phyloP scores from a whole-genome alignment of 2,113 vertebrate species.

The Heterotilapia buettikoferi region DNA sequence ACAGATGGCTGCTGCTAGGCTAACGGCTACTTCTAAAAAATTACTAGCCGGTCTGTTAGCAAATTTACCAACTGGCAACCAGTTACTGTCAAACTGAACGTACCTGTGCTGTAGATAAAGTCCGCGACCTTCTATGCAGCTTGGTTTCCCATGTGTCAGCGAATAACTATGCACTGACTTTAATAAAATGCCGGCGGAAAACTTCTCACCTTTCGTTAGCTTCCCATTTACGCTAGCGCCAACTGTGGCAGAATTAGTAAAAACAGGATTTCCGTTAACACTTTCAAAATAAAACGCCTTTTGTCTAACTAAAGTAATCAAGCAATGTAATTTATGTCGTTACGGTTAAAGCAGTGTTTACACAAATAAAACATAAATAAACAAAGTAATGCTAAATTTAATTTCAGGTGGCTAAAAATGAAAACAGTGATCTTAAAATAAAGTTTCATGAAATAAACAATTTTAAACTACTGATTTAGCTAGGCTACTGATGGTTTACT shows the following conservation, averaged over 20 bases:
- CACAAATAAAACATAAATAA: neutral
- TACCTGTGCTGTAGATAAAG: conserved; percentile 29
- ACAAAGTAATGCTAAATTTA: neutral
- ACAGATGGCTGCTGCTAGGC: neutral
- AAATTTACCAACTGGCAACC: neutral
- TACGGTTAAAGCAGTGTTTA: neutral
- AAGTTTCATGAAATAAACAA: neutral
- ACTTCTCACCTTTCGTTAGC: conserved; percentile 33
- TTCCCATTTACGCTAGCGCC: conserved; percentile 17
- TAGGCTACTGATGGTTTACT: neutral
- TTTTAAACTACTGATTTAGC: neutral
- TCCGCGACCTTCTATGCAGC: neutral
- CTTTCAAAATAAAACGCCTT: conserved; percentile 7
- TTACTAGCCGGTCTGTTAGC: conserved; percentile 6
- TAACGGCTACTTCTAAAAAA: conserved; percentile 10
- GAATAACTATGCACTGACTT: neutral
- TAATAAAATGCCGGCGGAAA: neutral
- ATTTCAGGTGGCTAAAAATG: neutral
- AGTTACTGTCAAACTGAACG: neutral
- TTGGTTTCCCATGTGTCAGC: conserved; percentile 13
- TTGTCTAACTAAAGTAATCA: neutral
- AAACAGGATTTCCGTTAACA: neutral
- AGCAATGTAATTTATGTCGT: neutral
- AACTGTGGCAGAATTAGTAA: neutral
- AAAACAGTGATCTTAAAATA: neutral